Evolutionary conservation across 2,113 vertebrate species (phyloP), one percentile per base, ranked within the genome.

Genomic region (Dermatemys mawii): DNA sequence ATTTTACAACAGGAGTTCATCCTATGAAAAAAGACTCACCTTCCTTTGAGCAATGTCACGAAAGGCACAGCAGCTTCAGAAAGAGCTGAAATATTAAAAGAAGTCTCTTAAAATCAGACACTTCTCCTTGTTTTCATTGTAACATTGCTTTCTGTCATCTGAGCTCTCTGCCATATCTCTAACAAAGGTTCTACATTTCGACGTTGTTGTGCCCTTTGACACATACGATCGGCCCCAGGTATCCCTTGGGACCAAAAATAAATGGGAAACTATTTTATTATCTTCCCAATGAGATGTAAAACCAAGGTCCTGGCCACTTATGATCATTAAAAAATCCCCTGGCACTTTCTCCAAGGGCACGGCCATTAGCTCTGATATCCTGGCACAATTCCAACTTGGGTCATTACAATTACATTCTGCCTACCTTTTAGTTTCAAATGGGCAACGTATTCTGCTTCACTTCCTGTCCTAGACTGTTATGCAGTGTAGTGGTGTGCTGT

Each of bases 31-130:
- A 95, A 91, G 89, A 90, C 86, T 98, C 96, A 96, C 97, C 96
- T 97, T 97, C 96, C 97, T 97, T 95, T 96, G 84, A 97, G 97
- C 96, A 97, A 98, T 97, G 97, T 97, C 97, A 96, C 51, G 22
- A 80, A 81, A 97, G 97, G 92, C 87, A 70, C 46, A 41, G 94
- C 81, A 80, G 75, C 93, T 90, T 84, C 90, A 92, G 92, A 92
- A 90, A 14, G 91, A 94, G 89, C 21, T 60, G 86, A 95, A 91
- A 57, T 67, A 57, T 84, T 93, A 94, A 67, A 78, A 67, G 48
- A 67, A 94, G 55, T 57, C 6, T 0, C 44, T 70, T 38, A 81
- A 92, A 96, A 93, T 67, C 90, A 46, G 63, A 48, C 1, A 0
- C 0, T 0, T 41, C 81, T 89, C 67, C 80, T 93, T 87, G 50